A percentile compares a stretch with the other conserved stretches of the same genome.
These are phyloP conservation scores for Drosophila nigrodunni DNA, from an alignment of 1,140 invertebrate genomes.

Conservation along the genomic window DNA sequence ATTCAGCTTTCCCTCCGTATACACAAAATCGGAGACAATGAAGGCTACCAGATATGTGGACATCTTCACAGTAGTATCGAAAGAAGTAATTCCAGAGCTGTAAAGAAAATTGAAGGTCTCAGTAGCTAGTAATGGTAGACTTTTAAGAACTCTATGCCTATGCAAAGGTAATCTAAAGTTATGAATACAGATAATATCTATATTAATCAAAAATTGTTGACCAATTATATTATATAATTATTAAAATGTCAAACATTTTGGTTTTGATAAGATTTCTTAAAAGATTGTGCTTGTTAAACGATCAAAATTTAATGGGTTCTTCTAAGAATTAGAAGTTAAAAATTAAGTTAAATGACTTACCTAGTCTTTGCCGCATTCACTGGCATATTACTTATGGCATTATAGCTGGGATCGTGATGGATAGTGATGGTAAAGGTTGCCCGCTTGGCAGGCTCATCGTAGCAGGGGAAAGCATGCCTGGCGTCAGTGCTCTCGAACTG, in stretches of 20 bases:
- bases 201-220: too few relatives aligned
- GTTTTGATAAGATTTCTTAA: too few relatives aligned
- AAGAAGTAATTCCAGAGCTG: slow-evolving; percentile 65
- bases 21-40: slow-evolving; percentile 86
- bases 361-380: slow-evolving; percentile 37
- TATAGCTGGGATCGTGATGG: slow-evolving; percentile 86
- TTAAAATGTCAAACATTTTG: too few relatives aligned
- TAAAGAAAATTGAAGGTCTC: background rate
- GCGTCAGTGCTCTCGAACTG: slow-evolving; percentile 93
- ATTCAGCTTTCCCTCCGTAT: slow-evolving; percentile 70
- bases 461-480: slow-evolving; percentile 93
- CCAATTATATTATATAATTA: too few relatives aligned
- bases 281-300: too few relatives aligned
- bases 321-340: too few relatives aligned
- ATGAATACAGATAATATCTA: too few relatives aligned
- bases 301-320: too few relatives aligned
- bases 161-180: too few relatives aligned
- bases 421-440: slow-evolving; percentile 90
- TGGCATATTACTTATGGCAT: slow-evolving; percentile 91
- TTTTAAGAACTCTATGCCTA: too few relatives aligned
- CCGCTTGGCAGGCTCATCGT: slow-evolving; percentile 94
- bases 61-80: slow-evolving; percentile 64
- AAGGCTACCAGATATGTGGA: slow-evolving; percentile 79
- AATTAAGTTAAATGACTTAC: slow-evolving; percentile 48
- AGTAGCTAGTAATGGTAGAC: background rate